phyloP scores from a whole-genome alignment of 2,888 invertebrate genomes.

The Cheilosia soror region DNA sequence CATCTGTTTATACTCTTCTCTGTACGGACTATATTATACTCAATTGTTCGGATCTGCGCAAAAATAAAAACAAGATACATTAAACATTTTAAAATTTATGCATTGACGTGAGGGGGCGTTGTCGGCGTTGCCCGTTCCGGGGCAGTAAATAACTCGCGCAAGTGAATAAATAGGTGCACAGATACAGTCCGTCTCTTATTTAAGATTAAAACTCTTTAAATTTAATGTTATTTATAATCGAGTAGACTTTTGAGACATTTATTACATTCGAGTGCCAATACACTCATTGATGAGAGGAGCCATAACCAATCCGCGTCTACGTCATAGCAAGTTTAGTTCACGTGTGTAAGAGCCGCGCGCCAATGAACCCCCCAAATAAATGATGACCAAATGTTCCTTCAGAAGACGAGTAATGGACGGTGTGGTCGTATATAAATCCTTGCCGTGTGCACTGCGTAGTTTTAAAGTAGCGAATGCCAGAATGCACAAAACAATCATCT shows the following conservation, averaged over 20 bases:
- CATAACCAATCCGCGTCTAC: conserved; percentile 5
- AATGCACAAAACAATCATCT: conserved; percentile 10
- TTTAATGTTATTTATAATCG: conserved; percentile 19
- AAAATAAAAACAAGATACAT: conserved; percentile 14
- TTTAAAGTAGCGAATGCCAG: conserved; percentile 41
- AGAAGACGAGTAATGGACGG: not conserved
- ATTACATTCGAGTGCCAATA: conserved; percentile 48
- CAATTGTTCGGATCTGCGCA: conserved; percentile 52
- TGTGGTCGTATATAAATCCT: conserved; percentile 1
- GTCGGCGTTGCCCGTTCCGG: conserved; percentile 47
- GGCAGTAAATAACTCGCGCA: conserved; percentile 63
- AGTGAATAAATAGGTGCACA: conserved; percentile 54
- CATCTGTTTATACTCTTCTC: conserved; percentile 43
- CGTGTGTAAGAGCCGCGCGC: conserved; percentile 6
- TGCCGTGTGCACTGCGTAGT: conserved; percentile 33
- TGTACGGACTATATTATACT: conserved; percentile 18
- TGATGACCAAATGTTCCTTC: conserved; percentile 41
- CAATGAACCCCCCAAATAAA: conserved; percentile 58
- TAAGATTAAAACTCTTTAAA: conserved; percentile 22
- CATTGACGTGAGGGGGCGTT: conserved; percentile 77
- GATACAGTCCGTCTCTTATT: not conserved
- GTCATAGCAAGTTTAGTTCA: conserved; percentile 15
- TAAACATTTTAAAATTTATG: conserved; percentile 74
- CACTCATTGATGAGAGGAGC: conserved; percentile 44
- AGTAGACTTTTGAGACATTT: conserved; percentile 23